Evolutionary conservation across 1,140 invertebrate genomes (phyloP).

Genomic region (Pseudachorutes palmiensis): DNA sequence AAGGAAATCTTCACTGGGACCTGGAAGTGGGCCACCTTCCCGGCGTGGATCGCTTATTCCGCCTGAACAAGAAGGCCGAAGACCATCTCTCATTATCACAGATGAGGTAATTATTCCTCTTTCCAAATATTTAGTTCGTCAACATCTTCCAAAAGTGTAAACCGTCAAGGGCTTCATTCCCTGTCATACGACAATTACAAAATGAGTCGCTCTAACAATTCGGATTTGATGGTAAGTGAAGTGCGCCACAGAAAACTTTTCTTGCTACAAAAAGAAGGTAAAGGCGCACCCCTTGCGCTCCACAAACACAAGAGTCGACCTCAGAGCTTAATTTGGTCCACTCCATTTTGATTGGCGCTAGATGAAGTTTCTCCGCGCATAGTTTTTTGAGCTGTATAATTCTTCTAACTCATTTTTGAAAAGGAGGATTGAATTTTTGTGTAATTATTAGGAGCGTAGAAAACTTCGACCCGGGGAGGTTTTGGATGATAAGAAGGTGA

Average conservation of each 20-base stretch:
- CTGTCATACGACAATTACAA: too few relatives aligned
- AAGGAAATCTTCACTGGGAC: slow-evolving; percentile 64
- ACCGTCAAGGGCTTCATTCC: too few relatives aligned
- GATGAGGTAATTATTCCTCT: slow-evolving; percentile 66
- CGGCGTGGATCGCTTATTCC: slow-evolving; percentile 70
- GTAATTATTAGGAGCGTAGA: slow-evolving; percentile 58
- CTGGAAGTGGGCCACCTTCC: slow-evolving; percentile 55
- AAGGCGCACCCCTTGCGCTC: too few relatives aligned
- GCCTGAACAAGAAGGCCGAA: slow-evolving; percentile 68
- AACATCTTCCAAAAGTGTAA: too few relatives aligned
- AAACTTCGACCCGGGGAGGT: slow-evolving; percentile 88
- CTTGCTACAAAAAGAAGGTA: too few relatives aligned
- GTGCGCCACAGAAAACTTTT: neutral
- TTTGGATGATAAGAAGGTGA: slow-evolving; percentile 87
- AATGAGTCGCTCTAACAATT: neutral
- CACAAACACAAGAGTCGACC: too few relatives aligned
- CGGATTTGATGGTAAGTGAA: neutral
- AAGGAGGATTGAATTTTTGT: slow-evolving; percentile 6
- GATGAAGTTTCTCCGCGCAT: too few relatives aligned
- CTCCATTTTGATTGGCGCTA: too few relatives aligned
- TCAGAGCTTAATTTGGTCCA: too few relatives aligned
- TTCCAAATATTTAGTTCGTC: too few relatives aligned
- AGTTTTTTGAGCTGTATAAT: too few relatives aligned
- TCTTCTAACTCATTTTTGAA: too few relatives aligned
- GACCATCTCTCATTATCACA: slow-evolving; percentile 80